Evolutionary conservation across 2,113 vertebrate species (phyloP), one percentile per base, ranked within the genome.

Genomic region (Pygoscelis adeliae): DNA sequence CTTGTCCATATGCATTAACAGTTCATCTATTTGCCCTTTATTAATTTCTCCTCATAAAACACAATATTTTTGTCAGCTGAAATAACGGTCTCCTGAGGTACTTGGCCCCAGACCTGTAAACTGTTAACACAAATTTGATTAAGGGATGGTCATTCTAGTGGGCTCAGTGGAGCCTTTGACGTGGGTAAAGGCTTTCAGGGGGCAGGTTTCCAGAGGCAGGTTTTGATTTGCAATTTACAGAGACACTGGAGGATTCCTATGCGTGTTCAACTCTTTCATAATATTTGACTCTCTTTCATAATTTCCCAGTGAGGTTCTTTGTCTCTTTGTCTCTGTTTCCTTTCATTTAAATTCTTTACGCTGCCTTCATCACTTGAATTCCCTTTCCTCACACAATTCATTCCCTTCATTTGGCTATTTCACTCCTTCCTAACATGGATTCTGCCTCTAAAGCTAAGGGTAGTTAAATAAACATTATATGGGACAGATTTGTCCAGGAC

Each of bases 401-500:
- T 94, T 91, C 29, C 65, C 22, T 82, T 83, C 58, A 30, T 86
- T 83, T 88, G 52, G 70, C 34, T 83, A 87, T 63, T 77, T 83
- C 63, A 19, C n/a, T 79, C 49, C n/a, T 88, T 87, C 78, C 40
- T 89, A 87, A 74, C 30, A 25, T 12, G 42, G 78, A 87, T 74
- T 77, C 77, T 92, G 52, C 55, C 34, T 89, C 72, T 49, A 83
- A 85, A 86, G 38, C 70, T 56, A 56, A 63, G 11, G 74, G 58
- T 40, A 62, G 55, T 84, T 93, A 96, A 96, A 61, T 36, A 69
- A 56, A 80, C 73, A 92, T 72, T 95, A 77, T 74, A 52, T 10
- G 67, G 65, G 97, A 95, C 89, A 74, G 65, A 96, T 92, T 91
- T 95, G 61, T 87, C 50, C 65, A 61, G n/a, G 73, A 92, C 47